Base-by-base conservation (phyloP, 2,797 vertebrate genomes). In the Zenarchopterus dispar region DNA sequence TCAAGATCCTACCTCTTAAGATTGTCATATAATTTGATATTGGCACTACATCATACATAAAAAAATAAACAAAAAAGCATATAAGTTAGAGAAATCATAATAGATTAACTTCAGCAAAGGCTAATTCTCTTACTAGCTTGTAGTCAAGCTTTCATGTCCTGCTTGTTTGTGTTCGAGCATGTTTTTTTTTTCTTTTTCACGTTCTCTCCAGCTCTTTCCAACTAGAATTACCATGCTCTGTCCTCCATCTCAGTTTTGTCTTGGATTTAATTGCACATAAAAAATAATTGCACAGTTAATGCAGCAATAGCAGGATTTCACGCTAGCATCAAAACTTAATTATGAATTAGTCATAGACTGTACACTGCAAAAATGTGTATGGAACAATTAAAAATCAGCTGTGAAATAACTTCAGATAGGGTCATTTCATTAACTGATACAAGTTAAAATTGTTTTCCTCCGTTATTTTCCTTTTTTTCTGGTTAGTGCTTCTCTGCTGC, bases 301-400 rank as follows among this genome's bases (percentile, higher is more conserved):
- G 15, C 66, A 59, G 46, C 61, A 67, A 77, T 71, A 62, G 50
- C 73, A 75, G 23, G 45, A 81, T 90, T 87, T 85, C 74, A 89
- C 67, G 78, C 82, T 85, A 41, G 59, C 73, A 79, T 81, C 60
- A 80, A 85, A 78, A 81, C 87, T 67, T 85, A 82, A 89, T 84
- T 72, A 63, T 56, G 19, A 70, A 65, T 65, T 84, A 80, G 86
- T 86, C 60, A 66, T 71, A 83, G 78, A 63, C 24, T 73, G 74
- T 52, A 69, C 56, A 17, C 64, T 67, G 44, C 66, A 73, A 82
- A 28, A 81, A 85, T 81, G 60, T 81, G 85, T 85, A 83, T 78
- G 80, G 77, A 84, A 82, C 86, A 73, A 75, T 79, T 78, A 51
- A 65, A 51, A 72, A 48, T 71, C 44, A 23, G 74, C 51, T 24